Evolutionary conservation across 2,113 vertebrate species (phyloP), one percentile per base, ranked within the genome.

Genomic region (Sclerurus mexicanus): DNA sequence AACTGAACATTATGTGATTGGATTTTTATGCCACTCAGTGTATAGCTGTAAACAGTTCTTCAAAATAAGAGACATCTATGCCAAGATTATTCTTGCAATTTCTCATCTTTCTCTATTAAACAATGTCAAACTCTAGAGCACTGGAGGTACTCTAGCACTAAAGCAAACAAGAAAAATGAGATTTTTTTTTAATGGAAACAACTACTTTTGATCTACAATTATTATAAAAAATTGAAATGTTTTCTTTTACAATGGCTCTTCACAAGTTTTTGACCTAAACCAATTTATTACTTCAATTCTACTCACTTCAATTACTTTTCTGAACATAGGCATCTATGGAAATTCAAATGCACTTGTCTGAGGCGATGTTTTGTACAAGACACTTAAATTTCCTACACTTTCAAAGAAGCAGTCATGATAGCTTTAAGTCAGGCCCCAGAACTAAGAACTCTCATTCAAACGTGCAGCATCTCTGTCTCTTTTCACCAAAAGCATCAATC

Each of bases 401-500:
- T 49, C 76, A 84, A 90, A 87, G 73, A 55, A 15, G 9, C 5
- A 68, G 40, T 23, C 60, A 24, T 24, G 31, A 55, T 33, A 81
- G 52, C 37, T 87, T 68, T 18, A 49, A 59, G 35, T 40, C 49
- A 60, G 46, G 20, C 31, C 46, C 28, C 31, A 40, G 56, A 92
- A 64, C 14, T 35, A 50, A 62, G 82, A 87, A 69, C 59, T 62
- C 39, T 91, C 52, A 89, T 63, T 82, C 63, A 74, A 90, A 93
- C 58, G 77, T 90, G 62, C 68, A 89, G 68, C 90, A 76, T 55
- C 86, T 81, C 73, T 44, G 8, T 46, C 69, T 90, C 75, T 85
- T 95, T 94, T 90, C 14, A 1, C 83, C 83, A 69, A 89, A 89
- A 84, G n/a, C 93, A 91, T 93, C 83, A 87, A 85, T 86, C 92